Evolutionary conservation across 2,113 vertebrate species (phyloP), one percentile per base, ranked within the genome.

Genomic region (Datnioides undecimradiatus): DNA sequence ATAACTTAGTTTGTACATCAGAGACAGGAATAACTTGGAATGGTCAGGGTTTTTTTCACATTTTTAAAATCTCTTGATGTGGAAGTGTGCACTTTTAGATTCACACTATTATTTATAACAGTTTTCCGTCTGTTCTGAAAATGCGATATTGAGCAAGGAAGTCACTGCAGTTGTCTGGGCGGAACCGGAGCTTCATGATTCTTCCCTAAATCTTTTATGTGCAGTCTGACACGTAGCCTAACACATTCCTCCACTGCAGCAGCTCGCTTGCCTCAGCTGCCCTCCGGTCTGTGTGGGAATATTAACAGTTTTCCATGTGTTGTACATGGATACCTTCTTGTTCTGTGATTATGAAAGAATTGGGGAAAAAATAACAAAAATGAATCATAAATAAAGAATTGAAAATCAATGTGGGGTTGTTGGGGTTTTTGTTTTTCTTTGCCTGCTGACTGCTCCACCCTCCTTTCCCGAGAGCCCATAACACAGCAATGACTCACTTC

Each of bases 401-500:
- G 21, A 29, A 51, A n/a, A n/a, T n/a, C n/a, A n/a, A n/a, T n/a
- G n/a, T n/a, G n/a, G n/a, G 31, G 0, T 10, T 14, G 19, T 12
- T 19, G 14, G n/a, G n/a, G n/a, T n/a, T n/a, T n/a, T 10, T 34
- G 52, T 46, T 45, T 25, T 29, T 57, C 51, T 49, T 49, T 66
- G 23, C 31, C 36, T 67, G 12, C 46, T 34, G 17, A 14, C 55
- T 31, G 40, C 67, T 36, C 58, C 57, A 33, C 69, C 69, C 57
- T 78, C 29, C 40, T 64, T 43, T 31, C 79, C 74, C 23, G 40
- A 59, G 73, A 66, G 62, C 48, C 29, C 64, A 82, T 74, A 70
- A 59, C 83, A 64, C 43, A 52, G 58, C 7, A 0, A 55, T 86
- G 52, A 86, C 68, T 86, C 83, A 82, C 58, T 46, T 82, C 74